Conservation (phyloP, 2,888 invertebrate species). For the Punctoribates punctum region DNA sequence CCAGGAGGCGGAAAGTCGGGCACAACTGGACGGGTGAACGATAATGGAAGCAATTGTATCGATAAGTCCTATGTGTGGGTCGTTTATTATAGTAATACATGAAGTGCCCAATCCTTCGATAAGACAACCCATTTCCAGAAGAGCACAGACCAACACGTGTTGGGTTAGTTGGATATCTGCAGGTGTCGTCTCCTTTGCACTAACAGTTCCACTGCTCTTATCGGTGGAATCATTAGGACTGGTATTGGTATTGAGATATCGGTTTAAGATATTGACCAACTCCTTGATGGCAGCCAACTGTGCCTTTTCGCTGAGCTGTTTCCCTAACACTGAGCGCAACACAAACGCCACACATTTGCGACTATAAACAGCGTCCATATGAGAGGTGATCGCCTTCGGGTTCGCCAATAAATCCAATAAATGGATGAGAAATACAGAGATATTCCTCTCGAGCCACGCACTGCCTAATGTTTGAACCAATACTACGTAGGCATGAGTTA, state of each 20-base stretch:
- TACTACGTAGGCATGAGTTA: conserved; percentile 94
- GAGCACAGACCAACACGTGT: conserved; percentile 83
- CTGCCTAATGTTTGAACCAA: conserved; percentile 91
- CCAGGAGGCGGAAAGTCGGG: conserved; percentile 90
- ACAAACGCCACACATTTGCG: conserved; percentile 96
- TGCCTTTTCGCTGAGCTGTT: conserved; percentile 93
- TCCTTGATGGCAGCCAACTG: conserved; percentile 89
- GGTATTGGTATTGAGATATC: conserved; percentile 45
- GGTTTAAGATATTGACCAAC: conserved; percentile 73
- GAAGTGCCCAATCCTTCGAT: conserved; percentile 90
- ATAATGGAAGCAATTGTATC: conserved; percentile 77
- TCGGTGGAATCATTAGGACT: conserved; percentile 19
- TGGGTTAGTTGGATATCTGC: conserved; percentile 72
- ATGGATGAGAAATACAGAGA: conserved; percentile 78
- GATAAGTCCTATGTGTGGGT: conserved; percentile 74
- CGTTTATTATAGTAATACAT: conserved; percentile 80
- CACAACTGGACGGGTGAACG: conserved; percentile 89
- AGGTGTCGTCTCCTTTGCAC: background rate
- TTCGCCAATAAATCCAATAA: conserved; percentile 85
- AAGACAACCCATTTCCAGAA: conserved; percentile 88
- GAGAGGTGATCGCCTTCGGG: conserved; percentile 90
- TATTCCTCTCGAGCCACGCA: conserved; percentile 88
- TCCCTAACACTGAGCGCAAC: conserved; percentile 81
- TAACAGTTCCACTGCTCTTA: conserved; percentile 10
- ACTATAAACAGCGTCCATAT: conserved; percentile 96